Base-by-base conservation (phyloP, 37 sponge, comb jelly and placozoan genomes). In the Ianthella basta region DNA sequence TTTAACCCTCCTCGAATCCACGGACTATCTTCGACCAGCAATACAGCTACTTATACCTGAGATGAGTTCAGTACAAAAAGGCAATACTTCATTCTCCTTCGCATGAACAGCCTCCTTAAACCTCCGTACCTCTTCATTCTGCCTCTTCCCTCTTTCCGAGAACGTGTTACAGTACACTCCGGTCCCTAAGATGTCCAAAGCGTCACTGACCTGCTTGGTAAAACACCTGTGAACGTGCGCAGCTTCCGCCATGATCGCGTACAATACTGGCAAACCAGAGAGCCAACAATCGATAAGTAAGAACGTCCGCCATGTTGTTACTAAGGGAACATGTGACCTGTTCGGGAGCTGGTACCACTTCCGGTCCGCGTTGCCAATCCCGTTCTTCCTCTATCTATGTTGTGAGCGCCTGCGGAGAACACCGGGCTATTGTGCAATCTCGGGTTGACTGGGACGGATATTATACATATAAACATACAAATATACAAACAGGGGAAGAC, bases 121-220 rank as follows among this genome's bases (percentile, higher is more conserved):
- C 39, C 19, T 33, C 13, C 36, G 21, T 19, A 72, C 39, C 19
- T 72, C 38, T 30, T 33, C 18, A 66, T 66, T 66, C 68, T 66
- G 68, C 23, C 68, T 66, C 39, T 32, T 72, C 20, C 73, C 73
- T 37, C 73, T 72, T 66, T 23, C 19, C 23, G 68, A 72, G 19
- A 72, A 72, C 19, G 73, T 72, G 39, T 72, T 72, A 32, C 13
- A 32, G 36, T 34, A 37, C 73, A 72, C 35, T 34, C 73, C 73
- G 30, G 40, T 72, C 35, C 41, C 73, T 72, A 72, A 32, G 20
- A 4, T 72, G 73, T 72, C 73, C 19, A 72, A 72, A 72, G 12
- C 73, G 39, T 72, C 73, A 6, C 19, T 72, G 19, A 72, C 73
- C 41, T 72, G 38, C 35, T 72, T 72, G 14, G 19, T 40, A 30